These are phyloP conservation scores for Escarpia spicata DNA, from an alignment of 2,888 invertebrate species.

Conservation along the genomic window DNA sequence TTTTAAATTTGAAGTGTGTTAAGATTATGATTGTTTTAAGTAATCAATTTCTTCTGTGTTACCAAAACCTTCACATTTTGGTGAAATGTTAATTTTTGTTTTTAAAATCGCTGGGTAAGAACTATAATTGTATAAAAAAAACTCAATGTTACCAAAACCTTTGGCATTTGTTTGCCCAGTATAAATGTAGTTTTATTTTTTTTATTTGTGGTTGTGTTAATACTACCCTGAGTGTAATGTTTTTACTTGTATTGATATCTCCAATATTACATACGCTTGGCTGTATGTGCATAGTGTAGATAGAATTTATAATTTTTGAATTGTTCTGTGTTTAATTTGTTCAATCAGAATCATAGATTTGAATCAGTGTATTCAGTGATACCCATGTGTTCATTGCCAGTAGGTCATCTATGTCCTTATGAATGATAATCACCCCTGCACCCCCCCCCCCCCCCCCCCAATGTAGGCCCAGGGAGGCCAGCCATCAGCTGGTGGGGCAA, in stretches of 20 bases:
- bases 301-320: too few species aligned
- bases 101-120: background rate
- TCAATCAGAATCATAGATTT: too few species aligned
- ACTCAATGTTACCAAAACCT: too few species aligned
- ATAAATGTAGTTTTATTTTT: background rate
- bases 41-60: too few species aligned
- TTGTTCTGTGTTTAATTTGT: too few species aligned
- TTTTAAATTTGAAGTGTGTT: background rate
- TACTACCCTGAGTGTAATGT: background rate
- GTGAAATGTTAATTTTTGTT: background rate
- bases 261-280: background rate
- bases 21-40: too few species aligned
- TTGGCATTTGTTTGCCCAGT: background rate
- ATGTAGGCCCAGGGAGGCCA: conserved; percentile 4
- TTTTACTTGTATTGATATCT: background rate
- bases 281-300: too few species aligned
- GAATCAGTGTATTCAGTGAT: too few species aligned
- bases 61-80: too few species aligned
- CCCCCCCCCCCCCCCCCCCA: background rate
- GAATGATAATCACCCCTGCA: background rate
- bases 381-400: background rate
- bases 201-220: background rate
- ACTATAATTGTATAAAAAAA: too few species aligned
- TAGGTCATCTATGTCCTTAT: background rate
- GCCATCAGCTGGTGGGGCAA: background rate